Evolutionary conservation across 2,888 invertebrate species (phyloP), one percentile per base, ranked within the genome.

Genomic region (Volucella zonaria): DNA sequence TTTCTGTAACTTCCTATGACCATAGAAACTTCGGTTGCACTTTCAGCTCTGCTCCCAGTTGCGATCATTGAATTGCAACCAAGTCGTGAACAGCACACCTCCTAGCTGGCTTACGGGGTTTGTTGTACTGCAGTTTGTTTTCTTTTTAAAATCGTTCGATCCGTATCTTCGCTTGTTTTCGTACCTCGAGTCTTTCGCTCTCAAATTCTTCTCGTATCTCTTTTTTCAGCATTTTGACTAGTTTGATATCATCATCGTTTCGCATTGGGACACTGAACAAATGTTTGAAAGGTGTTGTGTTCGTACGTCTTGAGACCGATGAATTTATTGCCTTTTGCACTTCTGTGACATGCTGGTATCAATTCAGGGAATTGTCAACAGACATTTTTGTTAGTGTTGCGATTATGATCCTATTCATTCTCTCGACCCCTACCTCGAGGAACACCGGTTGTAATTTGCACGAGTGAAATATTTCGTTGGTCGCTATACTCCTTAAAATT

Each of bases 341-440:
- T 42, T 38, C 42, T 51, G 51, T 8, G 3, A 56, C 67, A 3
- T 56, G 56, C 45, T 68, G 56, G 23, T 45, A 47, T 56, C 56
- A 68, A 59, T 70, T 49, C 3, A 43, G 15, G 1, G 56, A 56
- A 15, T 74, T 74, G 8, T 76, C 61, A 8, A 59, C n/a, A 1
- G 76, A 67, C 51, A 76, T 51, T 38, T 76, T 64, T 15, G 71
- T 74, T 43, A 74, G 43, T 2, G 18, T 47, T 64, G 52, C 43
- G 9, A 62, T 47, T 4, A 91, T 88, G 4, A 83, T 89, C 10
- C 87, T 74, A 77, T 91, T 90, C 1, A 90, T 78, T 8, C 89
- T 83, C 62, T 75, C 91, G 90, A 0, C 90, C 90, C 75, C 91
- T 91, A 15, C 89, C 89, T 56, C 90, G 58, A n/a, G 91, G 90